Conservation (phyloP, 2,888 invertebrate genomes). For the Desoria tigrina region DNA sequence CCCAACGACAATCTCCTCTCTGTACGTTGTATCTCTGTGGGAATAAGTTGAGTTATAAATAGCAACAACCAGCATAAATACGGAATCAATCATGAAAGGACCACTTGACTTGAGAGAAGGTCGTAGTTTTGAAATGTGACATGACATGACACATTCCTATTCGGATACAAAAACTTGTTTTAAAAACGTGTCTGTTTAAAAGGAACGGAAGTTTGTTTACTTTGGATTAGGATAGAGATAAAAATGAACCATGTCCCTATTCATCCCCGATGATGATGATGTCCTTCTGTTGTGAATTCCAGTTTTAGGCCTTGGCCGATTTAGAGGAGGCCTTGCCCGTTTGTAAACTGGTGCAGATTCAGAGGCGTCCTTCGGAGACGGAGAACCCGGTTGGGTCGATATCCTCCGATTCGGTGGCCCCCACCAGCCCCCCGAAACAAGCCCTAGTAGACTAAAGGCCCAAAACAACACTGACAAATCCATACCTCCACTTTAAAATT, state of each 20-base stretch:
- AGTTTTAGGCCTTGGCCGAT: conserved; percentile 6
- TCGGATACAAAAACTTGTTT: too few relatives aligned
- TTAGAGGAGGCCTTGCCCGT: not conserved
- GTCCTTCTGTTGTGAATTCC: conserved; percentile 12
- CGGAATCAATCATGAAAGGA: too few relatives aligned
- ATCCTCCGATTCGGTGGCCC: not conserved
- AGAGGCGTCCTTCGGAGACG: not conserved
- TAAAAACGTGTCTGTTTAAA: too few relatives aligned
- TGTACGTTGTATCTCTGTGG: conserved; percentile 37
- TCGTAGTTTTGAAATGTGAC: too few relatives aligned
- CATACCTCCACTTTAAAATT: not conserved
- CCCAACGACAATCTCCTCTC: conserved; percentile 45
- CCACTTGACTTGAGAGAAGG: too few relatives aligned
- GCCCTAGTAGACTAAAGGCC: not conserved
- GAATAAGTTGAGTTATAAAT: not conserved
- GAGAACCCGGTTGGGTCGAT: not conserved
- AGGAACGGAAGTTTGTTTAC: conserved; percentile 15
- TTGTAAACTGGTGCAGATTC: not conserved
- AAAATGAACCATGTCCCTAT: conserved; percentile 36
- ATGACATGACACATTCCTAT: too few relatives aligned
- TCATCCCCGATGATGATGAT: conserved; percentile 6
- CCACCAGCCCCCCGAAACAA: conserved; percentile 4
- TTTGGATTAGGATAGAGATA: conserved; percentile 25
- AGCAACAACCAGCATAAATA: not conserved
- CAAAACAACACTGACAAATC: not conserved